phyloP scores from a whole-genome alignment of 2,888 invertebrate genomes.

The Drosophila setosimentum region DNA sequence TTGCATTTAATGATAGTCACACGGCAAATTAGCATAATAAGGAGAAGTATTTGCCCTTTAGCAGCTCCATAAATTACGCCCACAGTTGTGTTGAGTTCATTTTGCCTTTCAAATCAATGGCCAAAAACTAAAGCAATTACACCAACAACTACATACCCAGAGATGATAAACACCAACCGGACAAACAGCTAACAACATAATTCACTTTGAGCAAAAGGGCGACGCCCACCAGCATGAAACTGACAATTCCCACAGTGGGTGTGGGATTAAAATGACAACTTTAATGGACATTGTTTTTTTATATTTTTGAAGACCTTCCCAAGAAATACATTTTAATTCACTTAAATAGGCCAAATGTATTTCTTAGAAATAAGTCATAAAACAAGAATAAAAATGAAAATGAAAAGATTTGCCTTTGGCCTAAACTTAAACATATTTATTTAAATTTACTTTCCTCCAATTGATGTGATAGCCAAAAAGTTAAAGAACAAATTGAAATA shows the following conservation, averaged over 20 bases:
- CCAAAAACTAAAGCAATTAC: constrained; percentile 68
- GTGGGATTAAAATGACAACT: not conserved
- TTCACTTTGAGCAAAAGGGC: constrained; percentile 56
- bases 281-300: not conserved
- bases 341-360: not conserved
- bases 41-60: constrained; percentile 40
- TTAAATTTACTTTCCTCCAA: not conserved
- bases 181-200: constrained; percentile 61
- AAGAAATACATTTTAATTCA: not conserved
- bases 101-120: constrained; percentile 61
- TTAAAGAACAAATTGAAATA: not conserved
- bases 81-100: constrained; percentile 34
- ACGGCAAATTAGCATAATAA: constrained; percentile 64
- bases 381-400: not conserved
- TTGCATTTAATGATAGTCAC: constrained; percentile 31
- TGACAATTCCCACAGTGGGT: constrained; percentile 8
- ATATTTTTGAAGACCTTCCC: not conserved
- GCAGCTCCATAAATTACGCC: constrained; percentile 67
- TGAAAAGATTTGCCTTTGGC: not conserved
- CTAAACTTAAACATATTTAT: not conserved
- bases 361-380: not conserved
- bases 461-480: not conserved
- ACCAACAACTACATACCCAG: constrained; percentile 23
- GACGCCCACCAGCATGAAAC: constrained; percentile 7
- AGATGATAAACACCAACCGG: constrained; percentile 32